Evolutionary conservation across 2,797 vertebrate genomes (phyloP), one percentile per base, ranked within the genome.

Genomic region (Pangasius djambal): DNA sequence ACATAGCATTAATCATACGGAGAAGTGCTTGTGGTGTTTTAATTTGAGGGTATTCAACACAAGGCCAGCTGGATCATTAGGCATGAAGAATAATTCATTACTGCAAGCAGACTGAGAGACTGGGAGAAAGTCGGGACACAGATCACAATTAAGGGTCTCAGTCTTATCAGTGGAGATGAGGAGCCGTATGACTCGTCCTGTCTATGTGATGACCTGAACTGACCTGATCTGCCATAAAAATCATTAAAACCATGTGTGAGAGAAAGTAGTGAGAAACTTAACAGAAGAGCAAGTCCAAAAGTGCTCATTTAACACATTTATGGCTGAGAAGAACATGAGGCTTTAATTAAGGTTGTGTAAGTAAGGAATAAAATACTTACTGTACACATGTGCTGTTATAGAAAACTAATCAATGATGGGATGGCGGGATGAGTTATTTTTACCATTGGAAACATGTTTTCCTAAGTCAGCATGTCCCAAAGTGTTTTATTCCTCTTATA

Each of bases 51-150:
- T 31, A 89, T 89, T 89, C 81, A 90, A 18, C 25, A n/a, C 67
- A 70, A 84, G 81, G 65, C 88, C 90, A 90, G 86, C 86, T 89
- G 90, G 86, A 89, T 89, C 82, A 87, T 90, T 90, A 90, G 87
- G 25, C 55, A 83, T 25, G 20, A 63, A 75, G 59, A 88, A 74
- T 70, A 48, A 87, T 81, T 48, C 28, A 78, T 77, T 67, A 83
- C 57, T 61, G 31, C 44, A 22, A 57, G 52, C 79, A 77, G 25
- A n/a, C 59, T 22, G 52, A 75, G 75, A 81, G 34, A 55, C 50
- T 81, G 28, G 57, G 34, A 52, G 44, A 72, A 52, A 77, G 52
- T 65, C 0, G 8, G 48, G 28, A 84, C 74, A 52, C 22, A 25
- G 78, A 69, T 78, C 59, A 84, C 85, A 48, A 63, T 78, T 40